Base-by-base conservation (phyloP, 1,140 invertebrate genomes). In the Marisa cornuarietis region DNA sequence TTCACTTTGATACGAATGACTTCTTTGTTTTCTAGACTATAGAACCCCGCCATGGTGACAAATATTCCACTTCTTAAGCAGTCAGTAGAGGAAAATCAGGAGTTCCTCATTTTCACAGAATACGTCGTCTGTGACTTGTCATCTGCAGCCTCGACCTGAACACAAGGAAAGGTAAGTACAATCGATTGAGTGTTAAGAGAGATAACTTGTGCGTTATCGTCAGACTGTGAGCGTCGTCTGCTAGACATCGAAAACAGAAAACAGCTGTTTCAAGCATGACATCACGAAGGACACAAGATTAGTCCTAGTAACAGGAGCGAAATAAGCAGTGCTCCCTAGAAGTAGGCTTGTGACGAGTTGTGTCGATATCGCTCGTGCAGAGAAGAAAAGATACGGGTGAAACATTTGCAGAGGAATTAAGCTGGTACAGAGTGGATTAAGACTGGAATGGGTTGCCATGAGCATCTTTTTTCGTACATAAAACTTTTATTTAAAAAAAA, bases 1-100 rank as follows among this genome's bases (percentile, higher is more conserved):
- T 85, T 85, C 16, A 85, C 84, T 85, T 85, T 85, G n/a, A 85
- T 79, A 11, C 84, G 80, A 14, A 85, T 83, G 42, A 85, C 84
- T 82, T 85, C 84, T 24, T 85, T 84, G 24, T 83, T 81, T 62
- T 86, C 86, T 61, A 87, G 82, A 73, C 85, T 86, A 66, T 85
- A 87, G 69, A 85, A 85, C 66, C 86, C 86, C n/a, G 85, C 80
- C 84, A 85, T 86, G 14, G 31, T 83, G 78, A 26, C 20, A 63
- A 52, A 71, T 54, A 31, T 11, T 11, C 51, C 31, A 63, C 20
- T 58, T 24, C 2, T 24, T 4, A 20, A 61, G 16, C 20, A 9
- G 13, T n/a, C 61, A 71, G 20, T 4, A 61, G n/a, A 31, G 24
- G n/a, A 77, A 78, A 62, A 63, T 58, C 26, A n/a, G 58, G 69